These are phyloP conservation scores for Callipepla californica DNA, from an alignment of 2,113 vertebrate genomes.

Conservation along the genomic window DNA sequence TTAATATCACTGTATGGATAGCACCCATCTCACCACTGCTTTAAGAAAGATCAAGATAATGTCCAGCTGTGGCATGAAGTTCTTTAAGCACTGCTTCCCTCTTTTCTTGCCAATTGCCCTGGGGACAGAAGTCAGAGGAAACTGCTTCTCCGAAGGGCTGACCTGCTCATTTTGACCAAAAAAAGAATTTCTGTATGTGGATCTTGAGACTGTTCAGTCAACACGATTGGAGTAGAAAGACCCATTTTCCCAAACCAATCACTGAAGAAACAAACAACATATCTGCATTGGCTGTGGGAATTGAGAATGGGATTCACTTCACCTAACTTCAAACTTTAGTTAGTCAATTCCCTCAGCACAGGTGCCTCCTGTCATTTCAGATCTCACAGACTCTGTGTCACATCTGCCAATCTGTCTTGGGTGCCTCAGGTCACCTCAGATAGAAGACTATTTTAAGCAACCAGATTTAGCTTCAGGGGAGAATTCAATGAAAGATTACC, in stretches of 20 bases:
- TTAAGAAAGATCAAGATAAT: constrained; percentile 14
- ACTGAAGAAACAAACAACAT: not conserved
- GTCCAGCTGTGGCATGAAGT: not conserved
- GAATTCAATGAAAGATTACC: not conserved
- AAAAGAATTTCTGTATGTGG: not conserved
- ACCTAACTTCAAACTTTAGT: not conserved
- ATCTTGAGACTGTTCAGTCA: not conserved
- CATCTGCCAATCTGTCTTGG: not conserved
- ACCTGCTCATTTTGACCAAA: not conserved
- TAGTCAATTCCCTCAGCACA: not conserved
- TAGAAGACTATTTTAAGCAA: not conserved
- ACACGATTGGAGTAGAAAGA: not conserved
- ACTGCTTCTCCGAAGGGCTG: not conserved
- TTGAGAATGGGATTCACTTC: not conserved
- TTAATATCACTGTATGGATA: not conserved
- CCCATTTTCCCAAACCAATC: not conserved
- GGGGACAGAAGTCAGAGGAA: not conserved
- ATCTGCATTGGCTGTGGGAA: not conserved
- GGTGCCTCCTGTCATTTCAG: not conserved
- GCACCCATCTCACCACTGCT: not conserved
- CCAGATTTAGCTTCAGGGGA: not conserved
- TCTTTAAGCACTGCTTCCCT: not conserved
- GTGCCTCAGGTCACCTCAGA: not conserved
- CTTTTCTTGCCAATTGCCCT: not conserved
- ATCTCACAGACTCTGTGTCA: not conserved